Evolutionary conservation across 2,888 invertebrate species (phyloP).

Genomic region (Pherbina coryleti): DNA sequence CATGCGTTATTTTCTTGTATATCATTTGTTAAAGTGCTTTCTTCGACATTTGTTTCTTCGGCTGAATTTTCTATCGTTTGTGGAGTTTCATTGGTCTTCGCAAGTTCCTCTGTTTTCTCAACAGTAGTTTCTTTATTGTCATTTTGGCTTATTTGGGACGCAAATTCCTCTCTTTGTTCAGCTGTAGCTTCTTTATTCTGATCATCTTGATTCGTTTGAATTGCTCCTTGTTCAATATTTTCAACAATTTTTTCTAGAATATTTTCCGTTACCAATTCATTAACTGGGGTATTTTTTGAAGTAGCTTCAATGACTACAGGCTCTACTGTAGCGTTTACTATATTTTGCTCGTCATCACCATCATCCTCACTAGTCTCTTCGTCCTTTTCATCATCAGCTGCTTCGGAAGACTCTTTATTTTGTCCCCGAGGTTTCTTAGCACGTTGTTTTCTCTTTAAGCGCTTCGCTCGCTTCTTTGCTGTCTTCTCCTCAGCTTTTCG

Average conservation of each 20-base stretch:
- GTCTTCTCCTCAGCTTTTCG: conserved; percentile 81
- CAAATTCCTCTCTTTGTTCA: not conserved
- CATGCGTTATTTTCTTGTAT: too few species aligned
- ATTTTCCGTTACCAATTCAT: not conserved
- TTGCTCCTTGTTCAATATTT: not conserved
- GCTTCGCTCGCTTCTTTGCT: conserved; percentile 91
- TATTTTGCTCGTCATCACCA: not conserved
- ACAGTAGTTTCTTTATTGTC: not conserved
- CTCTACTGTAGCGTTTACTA: not conserved
- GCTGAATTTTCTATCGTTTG: not conserved
- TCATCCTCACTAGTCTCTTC: conserved; percentile 9
- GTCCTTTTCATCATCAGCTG: not conserved
- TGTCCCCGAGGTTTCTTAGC: conserved; percentile 52
- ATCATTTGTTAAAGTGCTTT: not conserved
- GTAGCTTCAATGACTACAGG: not conserved
- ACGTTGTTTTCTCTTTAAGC: conserved; percentile 80
- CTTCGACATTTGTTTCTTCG: not conserved
- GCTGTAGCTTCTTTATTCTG: not conserved
- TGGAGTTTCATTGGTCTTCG: not conserved
- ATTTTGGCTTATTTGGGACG: not conserved
- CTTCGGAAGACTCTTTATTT: not conserved
- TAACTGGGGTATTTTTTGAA: not conserved
- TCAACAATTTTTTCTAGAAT: not conserved
- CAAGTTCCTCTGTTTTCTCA: not conserved
- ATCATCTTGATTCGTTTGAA: too few species aligned